Conservation (phyloP, 2,113 vertebrate species). For the Micronycteris hirsuta region DNA sequence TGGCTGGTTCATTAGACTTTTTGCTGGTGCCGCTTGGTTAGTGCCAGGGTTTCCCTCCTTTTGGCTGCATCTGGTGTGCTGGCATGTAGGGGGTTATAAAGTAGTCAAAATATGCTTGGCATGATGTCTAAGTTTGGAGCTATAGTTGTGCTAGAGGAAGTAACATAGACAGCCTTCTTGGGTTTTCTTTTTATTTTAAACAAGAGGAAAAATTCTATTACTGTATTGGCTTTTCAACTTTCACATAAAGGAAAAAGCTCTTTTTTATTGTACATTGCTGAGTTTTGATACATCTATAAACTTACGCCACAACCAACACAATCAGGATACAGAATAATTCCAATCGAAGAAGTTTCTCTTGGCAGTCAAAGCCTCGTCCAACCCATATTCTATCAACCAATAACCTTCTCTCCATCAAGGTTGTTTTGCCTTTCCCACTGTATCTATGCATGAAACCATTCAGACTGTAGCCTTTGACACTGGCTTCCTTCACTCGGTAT, state of each 20-base stretch:
- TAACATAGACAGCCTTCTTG: background rate
- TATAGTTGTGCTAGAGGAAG: background rate
- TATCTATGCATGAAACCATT: background rate
- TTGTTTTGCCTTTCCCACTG: background rate
- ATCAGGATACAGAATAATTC: background rate
- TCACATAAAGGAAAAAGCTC: background rate
- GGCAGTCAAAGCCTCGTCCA: background rate
- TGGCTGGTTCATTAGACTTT: conserved; percentile 41
- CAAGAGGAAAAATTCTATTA: background rate
- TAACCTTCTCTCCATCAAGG: background rate
- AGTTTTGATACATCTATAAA: background rate
- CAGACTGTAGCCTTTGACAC: background rate
- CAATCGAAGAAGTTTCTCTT: background rate
- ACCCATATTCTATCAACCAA: background rate
- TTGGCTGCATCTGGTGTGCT: background rate
- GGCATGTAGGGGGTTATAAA: conserved; percentile 13
- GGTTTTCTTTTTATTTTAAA: conserved; percentile 25
- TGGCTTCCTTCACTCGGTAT: background rate
- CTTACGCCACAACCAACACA: background rate
- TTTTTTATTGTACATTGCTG: background rate
- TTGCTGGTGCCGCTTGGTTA: background rate
- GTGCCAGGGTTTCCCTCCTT: conserved; percentile 44
- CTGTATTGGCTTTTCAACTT: background rate
- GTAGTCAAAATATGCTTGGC: background rate
- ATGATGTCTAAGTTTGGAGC: background rate